Conservation (phyloP, 1,140 invertebrate genomes). For the Chrysoperla carnea region DNA sequence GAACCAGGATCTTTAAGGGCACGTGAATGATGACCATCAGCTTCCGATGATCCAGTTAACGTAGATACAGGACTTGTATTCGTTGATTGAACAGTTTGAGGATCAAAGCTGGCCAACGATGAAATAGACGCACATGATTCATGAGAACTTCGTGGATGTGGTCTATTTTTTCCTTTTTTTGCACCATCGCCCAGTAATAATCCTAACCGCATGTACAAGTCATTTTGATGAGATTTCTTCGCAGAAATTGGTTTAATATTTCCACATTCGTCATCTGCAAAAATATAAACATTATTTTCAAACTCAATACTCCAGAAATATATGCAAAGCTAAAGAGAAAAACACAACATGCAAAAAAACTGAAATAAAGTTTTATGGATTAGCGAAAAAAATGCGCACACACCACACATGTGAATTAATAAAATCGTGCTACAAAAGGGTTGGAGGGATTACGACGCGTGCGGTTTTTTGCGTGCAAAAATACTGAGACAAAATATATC, state of each 20-base stretch:
- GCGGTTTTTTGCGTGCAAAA: neutral
- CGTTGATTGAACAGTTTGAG: slow-evolving; percentile 46
- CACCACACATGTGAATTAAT: no score
- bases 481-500: slow-evolving; percentile 7
- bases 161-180: slow-evolving; percentile 21
- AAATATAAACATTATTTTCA: slow-evolving; percentile 1
- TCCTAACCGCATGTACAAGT: slow-evolving; percentile 73
- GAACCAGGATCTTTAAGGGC: slow-evolving; percentile 32
- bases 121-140: slow-evolving; percentile 36
- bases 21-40: slow-evolving; percentile 34
- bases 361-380: neutral
- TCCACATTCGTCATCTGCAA: slow-evolving; percentile 51
- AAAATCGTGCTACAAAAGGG: neutral
- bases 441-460: neutral
- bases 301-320: neutral
- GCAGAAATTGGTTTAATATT: slow-evolving; percentile 38
- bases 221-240: slow-evolving; percentile 44
- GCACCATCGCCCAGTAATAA: slow-evolving; percentile 55
- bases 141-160: slow-evolving; percentile 25
- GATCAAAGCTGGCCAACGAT: slow-evolving; percentile 61
- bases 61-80: slow-evolving; percentile 81
- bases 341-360: neutral
- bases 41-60: slow-evolving; percentile 57
- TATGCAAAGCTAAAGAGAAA: neutral
- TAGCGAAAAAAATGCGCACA: no score